Base-by-base conservation (phyloP, 2,113 vertebrate genomes). In the Gavia stellata region DNA sequence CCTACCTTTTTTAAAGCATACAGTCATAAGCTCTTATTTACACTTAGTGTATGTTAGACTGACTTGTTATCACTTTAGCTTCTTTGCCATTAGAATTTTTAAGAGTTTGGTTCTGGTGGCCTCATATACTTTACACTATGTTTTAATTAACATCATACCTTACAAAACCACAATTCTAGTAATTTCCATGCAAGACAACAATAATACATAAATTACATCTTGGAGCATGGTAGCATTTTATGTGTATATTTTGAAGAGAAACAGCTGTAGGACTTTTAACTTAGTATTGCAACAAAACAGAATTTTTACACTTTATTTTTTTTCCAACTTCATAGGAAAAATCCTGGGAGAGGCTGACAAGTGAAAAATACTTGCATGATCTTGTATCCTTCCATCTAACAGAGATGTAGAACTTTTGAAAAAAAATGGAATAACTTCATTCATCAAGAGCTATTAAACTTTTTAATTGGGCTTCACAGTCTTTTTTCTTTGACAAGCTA, bases 171-270 rank as follows among this genome's bases (percentile, higher is more conserved):
- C 47, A 93, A 59, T 85, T 90, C 28, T 42, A 59, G 42, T 74
- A n/a, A 93, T 94, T 94, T 94, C 26, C 33, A 71, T 79, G 26
- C 47, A 81, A 88, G 88, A 79, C 20, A 84, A 70, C 59, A 95
- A 72, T 90, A 95, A 87, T 33, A 55, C 42, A 75, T 80, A 92
- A 93, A 93, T 93, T 88, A 82, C 31, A 61, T 68, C 38, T 85
- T 82, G 52, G 17, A 65, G 18, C 8, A 75, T 67, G 26, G 73
- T 89, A 79, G 26, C 12, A 68, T 82, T 92, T 90, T 88, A 80
- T 68, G 24, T 65, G 42, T 50, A 52, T 59, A 42, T 55, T 85
- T 90, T 88, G 62, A 95, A 79, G 14, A 88, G 20, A 71, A 94
- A 85, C 20, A 85, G 26, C 34, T 81, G 38, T 52, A 67, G 8